Conservation (phyloP, 2,888 invertebrate genomes). For the Drosophila infuscata region DNA sequence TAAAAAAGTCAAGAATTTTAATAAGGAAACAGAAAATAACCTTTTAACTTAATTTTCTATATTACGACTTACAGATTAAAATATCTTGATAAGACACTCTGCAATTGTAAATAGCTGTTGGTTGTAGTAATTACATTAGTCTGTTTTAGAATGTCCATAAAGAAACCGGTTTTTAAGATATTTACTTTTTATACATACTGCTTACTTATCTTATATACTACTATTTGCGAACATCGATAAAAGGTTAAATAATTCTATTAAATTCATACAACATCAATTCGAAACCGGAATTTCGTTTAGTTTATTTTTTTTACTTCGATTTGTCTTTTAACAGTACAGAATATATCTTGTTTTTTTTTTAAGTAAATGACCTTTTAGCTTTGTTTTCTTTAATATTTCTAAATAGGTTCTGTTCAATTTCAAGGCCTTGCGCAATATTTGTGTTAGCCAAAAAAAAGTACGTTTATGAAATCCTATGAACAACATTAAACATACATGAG, state of each 20-base stretch:
- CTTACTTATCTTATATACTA: no score
- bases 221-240: background rate
- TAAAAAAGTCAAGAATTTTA: background rate
- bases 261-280: background rate
- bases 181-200: background rate
- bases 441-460: constrained; percentile 11
- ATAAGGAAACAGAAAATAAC: background rate
- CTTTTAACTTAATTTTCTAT: background rate
- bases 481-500: constrained; percentile 19
- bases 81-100: background rate
- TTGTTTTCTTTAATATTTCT: constrained; percentile 23
- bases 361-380: background rate
- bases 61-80: background rate
- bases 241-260: background rate
- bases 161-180: background rate
- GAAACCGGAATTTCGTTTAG: background rate
- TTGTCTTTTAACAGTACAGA: background rate
- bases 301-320: background rate
- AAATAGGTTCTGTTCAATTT: constrained; percentile 22
- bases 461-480: constrained; percentile 11
- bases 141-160: background rate
- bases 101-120: background rate
- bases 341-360: background rate
- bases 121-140: background rate
- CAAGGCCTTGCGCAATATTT: constrained; percentile 42